Evolutionary conservation across 2,888 invertebrate species (phyloP).

Genomic region (Epinotia nisella): DNA sequence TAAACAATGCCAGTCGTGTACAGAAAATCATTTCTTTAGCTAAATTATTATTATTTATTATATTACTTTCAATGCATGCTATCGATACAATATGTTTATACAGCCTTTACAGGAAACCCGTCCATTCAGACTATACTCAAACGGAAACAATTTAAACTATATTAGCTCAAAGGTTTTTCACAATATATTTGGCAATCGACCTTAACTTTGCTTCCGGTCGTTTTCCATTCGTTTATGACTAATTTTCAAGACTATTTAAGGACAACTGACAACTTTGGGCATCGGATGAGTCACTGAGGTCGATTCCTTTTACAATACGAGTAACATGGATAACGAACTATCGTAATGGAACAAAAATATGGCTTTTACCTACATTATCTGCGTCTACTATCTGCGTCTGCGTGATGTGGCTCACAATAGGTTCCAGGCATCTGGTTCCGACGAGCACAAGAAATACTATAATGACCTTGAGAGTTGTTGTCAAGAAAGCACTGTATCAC

Average conservation of each 20-base stretch:
- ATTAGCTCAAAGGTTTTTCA: constrained; percentile 16
- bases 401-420: too few relatives aligned
- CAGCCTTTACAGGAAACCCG: neutral
- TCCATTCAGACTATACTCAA: neutral
- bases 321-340: neutral
- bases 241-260: constrained; percentile 43
- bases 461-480: too few relatives aligned
- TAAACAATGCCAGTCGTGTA: too few relatives aligned
- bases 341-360: neutral
- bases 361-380: neutral
- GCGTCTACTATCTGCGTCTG: too few relatives aligned
- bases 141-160: constrained; percentile 11
- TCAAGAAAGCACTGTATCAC: too few relatives aligned
- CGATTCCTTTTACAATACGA: constrained; percentile 22
- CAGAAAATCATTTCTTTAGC: neutral
- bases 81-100: neutral
- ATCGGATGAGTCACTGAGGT: constrained; percentile 39
- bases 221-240: constrained; percentile 42
- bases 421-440: too few relatives aligned
- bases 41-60: neutral
- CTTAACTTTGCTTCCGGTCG: constrained; percentile 36
- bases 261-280: constrained; percentile 29
- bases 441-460: too few relatives aligned
- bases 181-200: constrained; percentile 26
- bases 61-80: neutral